Evolutionary conservation across 1,140 invertebrate genomes (phyloP), one percentile per base, ranked within the genome.

Genomic region (Apis cerana): DNA sequence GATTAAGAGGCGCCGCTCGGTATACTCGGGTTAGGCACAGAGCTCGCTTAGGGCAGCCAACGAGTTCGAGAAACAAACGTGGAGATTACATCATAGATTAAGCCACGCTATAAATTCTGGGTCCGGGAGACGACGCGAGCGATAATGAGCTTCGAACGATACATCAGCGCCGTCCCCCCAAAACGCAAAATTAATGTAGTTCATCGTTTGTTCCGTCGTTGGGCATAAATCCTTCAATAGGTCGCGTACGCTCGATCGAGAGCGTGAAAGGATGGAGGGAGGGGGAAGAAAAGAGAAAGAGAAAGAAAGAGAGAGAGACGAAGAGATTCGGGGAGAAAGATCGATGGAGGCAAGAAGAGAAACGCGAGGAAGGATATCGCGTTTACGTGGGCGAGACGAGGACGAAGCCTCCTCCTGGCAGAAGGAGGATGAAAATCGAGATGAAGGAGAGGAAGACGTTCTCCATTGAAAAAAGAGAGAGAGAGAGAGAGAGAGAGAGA

Each of bases 41-140:
- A 5, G 33, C 33, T 43, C 33, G 33, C 4, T 43, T 7, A 7
- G 33, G 50, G 27, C 15, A 23, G 62, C 15, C 62, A 58, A 15
- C 56, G 17, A 27, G 17, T 23, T 7, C 52, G 4, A 59, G 70
- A 80, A 80, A 83, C 80, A 88, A 85, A 88, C 86, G 83, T 23
- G 86, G 56, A 85, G 87, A 88, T 88, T 88, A 88, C 87, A 85
- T 88, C 86, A 88, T 83, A 88, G 87, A 88, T 88, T 88, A 88
- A 88, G 80, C 75, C 77, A 76, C 87, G 75, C 83, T 85, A 88
- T 88, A 88, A 88, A 88, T 88, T 79, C 77, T 80, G 64, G 23
- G 43, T 5, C 75, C 5, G 21, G 19, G 75, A 7, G 33, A 43
- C 33, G 83, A 85, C 85, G 61, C 77, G 75, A 72, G 85, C 87